phyloP scores from a whole-genome alignment of 2,888 invertebrate genomes.

The Pasiphila rectangulata region DNA sequence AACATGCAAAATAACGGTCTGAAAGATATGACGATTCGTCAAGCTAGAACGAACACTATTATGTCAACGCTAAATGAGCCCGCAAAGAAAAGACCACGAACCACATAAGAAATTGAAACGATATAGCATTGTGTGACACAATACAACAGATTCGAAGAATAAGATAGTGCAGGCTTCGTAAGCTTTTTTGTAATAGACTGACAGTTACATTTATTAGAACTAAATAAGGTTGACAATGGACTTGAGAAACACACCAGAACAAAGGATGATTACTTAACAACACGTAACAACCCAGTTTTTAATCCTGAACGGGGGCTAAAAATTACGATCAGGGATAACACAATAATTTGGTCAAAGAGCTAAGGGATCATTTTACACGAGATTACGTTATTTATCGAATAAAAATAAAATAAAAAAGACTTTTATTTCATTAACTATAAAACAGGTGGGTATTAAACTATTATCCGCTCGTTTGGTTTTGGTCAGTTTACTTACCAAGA shows the following conservation, averaged over 20 bases:
- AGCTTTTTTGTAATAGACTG: background rate
- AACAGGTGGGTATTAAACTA: too few species aligned
- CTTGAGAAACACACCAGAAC: slow-evolving; percentile 5
- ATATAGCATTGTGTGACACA: slow-evolving; percentile 18
- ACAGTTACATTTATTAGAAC: background rate
- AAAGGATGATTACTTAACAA: background rate
- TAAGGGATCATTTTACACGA: too few species aligned
- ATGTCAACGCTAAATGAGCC: slow-evolving; percentile 46
- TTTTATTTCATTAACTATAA: too few species aligned
- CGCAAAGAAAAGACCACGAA: slow-evolving; percentile 14
- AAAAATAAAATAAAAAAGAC: too few species aligned
- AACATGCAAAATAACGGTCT: slow-evolving; percentile 45
- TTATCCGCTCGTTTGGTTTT: too few species aligned
- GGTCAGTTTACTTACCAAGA: too few species aligned
- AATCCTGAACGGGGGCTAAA: too few species aligned
- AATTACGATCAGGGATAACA: too few species aligned
- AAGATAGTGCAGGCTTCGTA: background rate
- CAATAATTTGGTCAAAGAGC: too few species aligned
- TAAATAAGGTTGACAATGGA: background rate
- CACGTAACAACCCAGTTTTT: too few species aligned
- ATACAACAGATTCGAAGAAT: slow-evolving; percentile 7
- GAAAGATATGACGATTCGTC: slow-evolving; percentile 44
- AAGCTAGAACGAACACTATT: slow-evolving; percentile 49
- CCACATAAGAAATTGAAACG: slow-evolving; percentile 13
- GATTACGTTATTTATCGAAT: too few species aligned